Base-by-base conservation (phyloP, 1,140 invertebrate species). In the Leguminivora glycinivorella region DNA sequence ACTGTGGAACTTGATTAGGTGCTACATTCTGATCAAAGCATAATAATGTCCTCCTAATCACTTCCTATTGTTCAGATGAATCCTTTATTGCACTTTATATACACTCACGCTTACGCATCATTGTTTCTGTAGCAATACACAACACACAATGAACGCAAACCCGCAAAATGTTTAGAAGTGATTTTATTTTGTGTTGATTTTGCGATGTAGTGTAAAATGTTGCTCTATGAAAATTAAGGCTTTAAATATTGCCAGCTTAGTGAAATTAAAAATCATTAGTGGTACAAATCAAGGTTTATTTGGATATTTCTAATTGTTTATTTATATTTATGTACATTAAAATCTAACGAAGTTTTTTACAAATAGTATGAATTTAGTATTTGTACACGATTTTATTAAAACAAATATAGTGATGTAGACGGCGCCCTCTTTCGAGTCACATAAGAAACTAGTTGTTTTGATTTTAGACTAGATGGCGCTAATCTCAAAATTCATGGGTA, bases 181-280 rank as follows among this genome's bases (percentile, higher is more conserved):
- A 91, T 90, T 91, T 90, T 91, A 91, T 89, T 91, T 91, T 88
- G 83, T 88, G 88, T 90, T 84, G 89, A 85, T 86, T 89, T 90
- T 85, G 83, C 83, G 77, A 88, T 86, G 81, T 82, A 80, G 78
- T 76, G 56, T 71, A 76, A 72, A 71, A 72, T 68, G 71, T 80
- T 80, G 72, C 78, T 71, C 73, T 67, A 31, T 25, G 17, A 34
- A 71, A 66, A 70, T 34, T 43, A 60, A 10, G 4, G n/a, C 70
- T 67, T 14, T 66, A 73, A 43, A 77, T 69, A 80, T 87, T 88
- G 81, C 85, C 75, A 78, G 38, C 34, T 56, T 52, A 22, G 17
- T 17, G 17, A 43, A 43, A 43, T 17, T 43, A 43, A 43, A 43
- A 5, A 43, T 43, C 40, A 43, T 43, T n/a, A n/a, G 6, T 43